A percentile compares a stretch with the other conserved stretches of the same genome.
These are phyloP conservation scores for Drosophila ironensis DNA, from an alignment of 1,140 invertebrate species.

Conservation along the genomic window DNA sequence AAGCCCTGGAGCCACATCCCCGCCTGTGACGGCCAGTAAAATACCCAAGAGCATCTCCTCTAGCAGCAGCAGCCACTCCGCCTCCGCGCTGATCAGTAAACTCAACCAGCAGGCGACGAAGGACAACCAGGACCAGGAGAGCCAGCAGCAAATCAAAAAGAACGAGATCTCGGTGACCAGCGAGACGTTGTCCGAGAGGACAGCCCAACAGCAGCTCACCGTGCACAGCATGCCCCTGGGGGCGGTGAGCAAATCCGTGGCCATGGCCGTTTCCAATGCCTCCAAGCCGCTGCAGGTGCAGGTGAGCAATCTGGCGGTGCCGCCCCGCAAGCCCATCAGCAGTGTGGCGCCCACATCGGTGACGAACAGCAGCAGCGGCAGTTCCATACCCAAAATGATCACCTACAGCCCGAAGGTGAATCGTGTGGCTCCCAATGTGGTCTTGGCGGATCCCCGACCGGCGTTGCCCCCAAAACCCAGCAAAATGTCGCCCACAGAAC, in stretches of 20 bases:
- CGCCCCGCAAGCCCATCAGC: slow-evolving; percentile 88
- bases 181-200: slow-evolving; percentile 71
- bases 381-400: slow-evolving; percentile 87
- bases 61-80: no score
- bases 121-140: slow-evolving; percentile 16
- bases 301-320: slow-evolving; percentile 69
- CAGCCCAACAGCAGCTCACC: slow-evolving; percentile 83
- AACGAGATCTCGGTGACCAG: slow-evolving; percentile 67
- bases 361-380: slow-evolving; percentile 82
- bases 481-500: slow-evolving; percentile 75
- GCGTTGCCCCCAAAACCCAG: slow-evolving; percentile 89
- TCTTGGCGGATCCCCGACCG: slow-evolving; percentile 83
- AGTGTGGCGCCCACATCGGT: slow-evolving; percentile 90
- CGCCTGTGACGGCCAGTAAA: slow-evolving; percentile 50
- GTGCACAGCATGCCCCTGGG: slow-evolving; percentile 87
- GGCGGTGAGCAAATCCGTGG: slow-evolving; percentile 85
- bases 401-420: slow-evolving; percentile 83
- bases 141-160: slow-evolving; percentile 50
- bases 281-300: slow-evolving; percentile 66
- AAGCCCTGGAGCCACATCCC: slow-evolving; percentile 7
- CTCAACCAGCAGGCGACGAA: slow-evolving; percentile 54
- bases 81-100: slow-evolving; percentile 64
- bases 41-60: slow-evolving; percentile 79
- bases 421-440: slow-evolving; percentile 76
- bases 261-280: slow-evolving; percentile 49